Evolutionary conservation across 1,140 invertebrate genomes (phyloP).

Genomic region (Bombyx mandarina): DNA sequence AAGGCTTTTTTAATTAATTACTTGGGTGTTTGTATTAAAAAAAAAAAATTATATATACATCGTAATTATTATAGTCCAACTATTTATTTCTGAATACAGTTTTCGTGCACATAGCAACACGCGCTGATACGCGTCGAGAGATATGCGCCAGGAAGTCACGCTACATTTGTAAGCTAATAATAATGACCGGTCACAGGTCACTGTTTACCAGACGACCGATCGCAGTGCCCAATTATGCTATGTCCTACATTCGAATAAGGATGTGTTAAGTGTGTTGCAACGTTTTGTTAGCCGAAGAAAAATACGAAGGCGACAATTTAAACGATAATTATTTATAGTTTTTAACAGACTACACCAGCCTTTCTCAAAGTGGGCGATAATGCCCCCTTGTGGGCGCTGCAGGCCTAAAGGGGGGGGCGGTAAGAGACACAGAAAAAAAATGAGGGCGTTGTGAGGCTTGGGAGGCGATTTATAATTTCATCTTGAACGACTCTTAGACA

Average conservation of each 20-base stretch:
- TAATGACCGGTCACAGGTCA: conserved; percentile 32
- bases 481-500: too few species aligned
- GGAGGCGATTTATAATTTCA: too few species aligned
- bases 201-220: conserved; percentile 19
- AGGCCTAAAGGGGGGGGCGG: too few species aligned
- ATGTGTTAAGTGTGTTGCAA: conserved; percentile 4
- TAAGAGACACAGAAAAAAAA: too few species aligned
- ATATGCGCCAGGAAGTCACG: conserved; percentile 14
- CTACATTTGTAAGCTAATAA: conserved; percentile 35
- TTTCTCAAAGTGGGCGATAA: too few species aligned
- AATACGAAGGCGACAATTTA: background rate
- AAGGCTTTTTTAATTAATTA: background rate
- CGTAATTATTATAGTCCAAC: background rate
- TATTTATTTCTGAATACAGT: background rate
- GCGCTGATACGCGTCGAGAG: conserved; percentile 13
- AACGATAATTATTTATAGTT: background rate
- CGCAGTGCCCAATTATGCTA: conserved; percentile 4
- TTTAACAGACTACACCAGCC: background rate
- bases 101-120: conserved; percentile 43
- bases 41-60: background rate
- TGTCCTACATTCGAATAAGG: conserved; percentile 6
- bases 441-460: too few species aligned
- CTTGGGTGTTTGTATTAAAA: background rate
- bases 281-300: too few species aligned
- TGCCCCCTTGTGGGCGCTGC: too few species aligned